phyloP scores from a whole-genome alignment of 2,797 vertebrate species.

The Alosa sapidissima region DNA sequence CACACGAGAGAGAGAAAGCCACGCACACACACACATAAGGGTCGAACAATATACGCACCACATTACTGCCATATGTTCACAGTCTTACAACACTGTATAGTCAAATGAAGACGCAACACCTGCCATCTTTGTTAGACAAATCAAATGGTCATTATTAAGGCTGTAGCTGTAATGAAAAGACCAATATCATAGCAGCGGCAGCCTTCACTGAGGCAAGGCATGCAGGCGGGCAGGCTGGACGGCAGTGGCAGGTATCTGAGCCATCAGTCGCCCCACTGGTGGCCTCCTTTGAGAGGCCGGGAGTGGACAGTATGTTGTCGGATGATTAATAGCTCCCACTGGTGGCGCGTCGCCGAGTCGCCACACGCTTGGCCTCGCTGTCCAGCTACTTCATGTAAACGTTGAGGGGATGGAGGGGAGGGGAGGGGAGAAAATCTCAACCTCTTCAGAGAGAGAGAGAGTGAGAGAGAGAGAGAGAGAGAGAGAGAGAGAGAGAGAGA shows the following conservation, averaged over 20 bases:
- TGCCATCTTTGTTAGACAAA: neutral
- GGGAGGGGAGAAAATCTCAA: neutral
- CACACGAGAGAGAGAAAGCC: conserved; percentile 5
- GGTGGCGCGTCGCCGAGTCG: neutral
- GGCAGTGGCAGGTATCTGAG: neutral
- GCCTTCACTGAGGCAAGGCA: too few relatives aligned
- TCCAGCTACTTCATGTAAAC: conserved; percentile 2
- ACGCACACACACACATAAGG: conserved; percentile 32
- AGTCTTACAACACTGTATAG: conserved; percentile 2
- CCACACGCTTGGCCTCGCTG: neutral
- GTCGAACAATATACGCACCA: neutral
- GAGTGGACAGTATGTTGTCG: neutral
- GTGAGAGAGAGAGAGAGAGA: neutral
- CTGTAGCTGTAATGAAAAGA: neutral
- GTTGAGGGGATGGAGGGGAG: conserved; percentile 14
- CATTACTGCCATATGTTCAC: neutral
- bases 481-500: neutral
- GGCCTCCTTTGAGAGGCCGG: neutral
- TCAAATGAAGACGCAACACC: neutral
- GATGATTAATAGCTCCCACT: conserved; percentile 10
- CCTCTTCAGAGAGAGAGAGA: conserved; percentile 26
- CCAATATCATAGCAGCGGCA: neutral
- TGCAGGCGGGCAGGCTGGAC: too few relatives aligned
- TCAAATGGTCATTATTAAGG: neutral
- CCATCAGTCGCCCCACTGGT: neutral